Percentiles rank a stretch among this genome's conserved stretches.
Conservation (phyloP, 2,113 vertebrate genomes). For the Mobula hypostoma region DNA sequence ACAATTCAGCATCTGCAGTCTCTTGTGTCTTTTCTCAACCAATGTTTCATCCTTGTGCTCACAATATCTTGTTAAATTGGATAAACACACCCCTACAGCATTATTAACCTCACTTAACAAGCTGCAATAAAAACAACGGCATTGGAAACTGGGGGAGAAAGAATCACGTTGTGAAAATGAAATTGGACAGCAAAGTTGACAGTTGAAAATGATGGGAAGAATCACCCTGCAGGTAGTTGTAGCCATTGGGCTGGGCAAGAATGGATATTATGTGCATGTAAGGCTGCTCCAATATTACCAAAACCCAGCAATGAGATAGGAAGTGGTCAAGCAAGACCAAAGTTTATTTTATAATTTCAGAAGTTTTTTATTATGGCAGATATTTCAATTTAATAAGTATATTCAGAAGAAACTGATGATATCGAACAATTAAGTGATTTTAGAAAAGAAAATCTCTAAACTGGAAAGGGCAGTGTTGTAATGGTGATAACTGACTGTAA, state of each 20-base stretch:
- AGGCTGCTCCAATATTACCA: background rate
- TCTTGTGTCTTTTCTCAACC: too few species aligned
- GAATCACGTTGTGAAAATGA: too few species aligned
- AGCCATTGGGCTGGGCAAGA: background rate
- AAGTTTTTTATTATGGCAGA: background rate
- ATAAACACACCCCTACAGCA: background rate
- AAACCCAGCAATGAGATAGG: background rate
- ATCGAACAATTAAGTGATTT: background rate
- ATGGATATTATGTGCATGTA: background rate
- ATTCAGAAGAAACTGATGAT: background rate
- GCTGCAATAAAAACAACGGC: too few species aligned
- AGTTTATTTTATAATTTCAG: background rate
- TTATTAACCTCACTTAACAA: too few species aligned
- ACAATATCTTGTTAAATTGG: background rate
- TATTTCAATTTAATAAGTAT: background rate
- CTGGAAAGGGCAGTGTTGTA: background rate
- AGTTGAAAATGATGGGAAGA: background rate
- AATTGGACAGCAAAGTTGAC: too few species aligned
- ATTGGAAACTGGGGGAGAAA: too few species aligned
- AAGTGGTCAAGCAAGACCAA: background rate
- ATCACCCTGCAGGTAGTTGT: background rate
- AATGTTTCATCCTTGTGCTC: background rate
- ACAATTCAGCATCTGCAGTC: too few species aligned
- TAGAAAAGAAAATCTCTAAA: background rate
- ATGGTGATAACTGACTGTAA: background rate